These are phyloP conservation scores for Noctua fimbriata DNA, from an alignment of 2,888 invertebrate species.

Conservation along the genomic window DNA sequence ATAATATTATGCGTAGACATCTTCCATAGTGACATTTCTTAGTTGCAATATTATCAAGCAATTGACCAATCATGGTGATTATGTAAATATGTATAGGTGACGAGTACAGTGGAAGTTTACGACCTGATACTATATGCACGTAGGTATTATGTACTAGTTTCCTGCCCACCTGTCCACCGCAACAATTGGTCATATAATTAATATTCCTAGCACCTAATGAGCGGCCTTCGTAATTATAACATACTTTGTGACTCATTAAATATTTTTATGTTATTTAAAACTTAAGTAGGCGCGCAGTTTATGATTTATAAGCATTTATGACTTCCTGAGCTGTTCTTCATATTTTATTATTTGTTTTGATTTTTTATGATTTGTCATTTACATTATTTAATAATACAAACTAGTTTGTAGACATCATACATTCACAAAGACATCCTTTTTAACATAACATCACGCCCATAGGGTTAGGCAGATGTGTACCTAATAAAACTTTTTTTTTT, in stretches of 20 bases:
- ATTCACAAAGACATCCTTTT: neutral
- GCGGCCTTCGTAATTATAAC: conserved; percentile 48
- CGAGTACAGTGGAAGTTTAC: conserved; percentile 11
- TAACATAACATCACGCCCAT: too few species aligned
- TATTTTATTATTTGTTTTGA: conserved; percentile 28
- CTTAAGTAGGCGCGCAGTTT: neutral
- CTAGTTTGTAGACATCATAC: neutral
- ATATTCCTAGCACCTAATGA: conserved; percentile 37
- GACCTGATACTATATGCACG: neutral
- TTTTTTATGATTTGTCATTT: neutral
- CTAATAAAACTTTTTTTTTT: too few species aligned
- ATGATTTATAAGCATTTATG: conserved; percentile 39
- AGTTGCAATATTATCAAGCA: neutral
- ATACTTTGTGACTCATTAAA: conserved; percentile 47
- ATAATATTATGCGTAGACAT: neutral
- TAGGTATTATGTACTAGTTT: conserved; percentile 16
- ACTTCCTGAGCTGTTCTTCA: conserved; percentile 35
- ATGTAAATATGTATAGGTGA: neutral
- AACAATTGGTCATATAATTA: conserved; percentile 30
- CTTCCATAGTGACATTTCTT: neutral
- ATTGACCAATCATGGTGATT: neutral
- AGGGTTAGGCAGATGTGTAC: too few species aligned
- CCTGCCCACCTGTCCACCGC: conserved; percentile 36
- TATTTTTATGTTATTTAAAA: conserved; percentile 33
- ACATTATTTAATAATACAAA: neutral